Conservation (phyloP, 2,113 vertebrate species). For the Callithrix jacchus region DNA sequence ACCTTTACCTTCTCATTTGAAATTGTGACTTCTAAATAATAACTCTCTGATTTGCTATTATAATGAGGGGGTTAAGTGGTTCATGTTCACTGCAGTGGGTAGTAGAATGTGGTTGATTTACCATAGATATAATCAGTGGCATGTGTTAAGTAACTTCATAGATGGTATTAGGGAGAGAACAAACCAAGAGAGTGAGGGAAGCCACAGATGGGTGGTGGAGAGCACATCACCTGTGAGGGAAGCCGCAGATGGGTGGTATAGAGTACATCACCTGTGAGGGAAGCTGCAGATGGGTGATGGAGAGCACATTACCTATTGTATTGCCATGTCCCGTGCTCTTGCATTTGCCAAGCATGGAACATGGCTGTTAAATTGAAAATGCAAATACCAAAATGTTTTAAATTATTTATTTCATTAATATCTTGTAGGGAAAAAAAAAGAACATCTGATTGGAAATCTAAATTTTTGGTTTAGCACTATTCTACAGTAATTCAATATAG, state of each 20-base stretch:
- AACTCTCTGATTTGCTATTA: background rate
- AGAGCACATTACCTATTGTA: background rate
- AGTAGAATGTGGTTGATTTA: background rate
- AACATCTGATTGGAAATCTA: background rate
- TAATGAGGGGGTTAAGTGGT: background rate
- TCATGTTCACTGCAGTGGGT: background rate
- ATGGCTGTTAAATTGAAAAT: background rate
- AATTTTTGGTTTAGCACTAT: background rate
- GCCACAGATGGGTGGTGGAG: rapidly evolving
- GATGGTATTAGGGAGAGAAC: background rate
- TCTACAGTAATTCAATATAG: background rate
- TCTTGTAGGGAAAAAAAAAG: background rate
- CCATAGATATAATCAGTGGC: background rate
- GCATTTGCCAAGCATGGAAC: too few species aligned
- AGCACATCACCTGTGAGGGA: background rate
- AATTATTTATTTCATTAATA: background rate
- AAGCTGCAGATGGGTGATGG: rapidly evolving
- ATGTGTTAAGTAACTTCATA: background rate
- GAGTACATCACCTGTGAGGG: background rate
- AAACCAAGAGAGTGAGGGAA: background rate
- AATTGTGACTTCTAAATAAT: background rate
- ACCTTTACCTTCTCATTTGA: background rate
- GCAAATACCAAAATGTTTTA: background rate
- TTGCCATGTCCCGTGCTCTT: background rate
- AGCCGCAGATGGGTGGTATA: too few species aligned